These are phyloP conservation scores for Nemotelus pantherinus DNA, from an alignment of 2,888 invertebrate genomes.

Conservation along the genomic window DNA sequence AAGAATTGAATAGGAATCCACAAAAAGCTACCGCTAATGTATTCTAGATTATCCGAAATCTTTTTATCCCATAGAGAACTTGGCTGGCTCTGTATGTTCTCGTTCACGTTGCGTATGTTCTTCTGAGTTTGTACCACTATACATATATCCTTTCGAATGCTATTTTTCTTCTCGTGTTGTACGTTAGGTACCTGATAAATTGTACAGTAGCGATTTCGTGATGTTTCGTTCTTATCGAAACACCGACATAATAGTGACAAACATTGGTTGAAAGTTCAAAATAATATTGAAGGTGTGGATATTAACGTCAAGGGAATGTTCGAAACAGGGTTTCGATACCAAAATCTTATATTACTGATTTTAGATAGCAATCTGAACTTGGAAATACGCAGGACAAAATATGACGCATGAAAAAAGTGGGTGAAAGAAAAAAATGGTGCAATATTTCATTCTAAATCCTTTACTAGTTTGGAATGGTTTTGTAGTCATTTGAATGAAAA, in stretches of 20 bases:
- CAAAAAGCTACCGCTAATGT: constrained; percentile 66
- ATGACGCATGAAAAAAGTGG: no score
- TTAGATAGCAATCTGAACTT: no score
- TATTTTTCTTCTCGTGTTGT: constrained; percentile 17
- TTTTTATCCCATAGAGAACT: constrained; percentile 52
- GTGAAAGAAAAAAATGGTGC: no score
- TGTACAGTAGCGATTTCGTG: constrained; percentile 35
- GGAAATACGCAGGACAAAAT: no score
- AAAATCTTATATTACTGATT: no score
- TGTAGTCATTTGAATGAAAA: no score
- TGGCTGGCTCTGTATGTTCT: constrained; percentile 45
- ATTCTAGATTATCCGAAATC: constrained; percentile 65
- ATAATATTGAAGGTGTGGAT: constrained; percentile 18
- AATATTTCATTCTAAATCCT: no score
- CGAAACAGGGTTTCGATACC: neutral
- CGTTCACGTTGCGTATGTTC: neutral
- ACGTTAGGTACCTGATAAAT: constrained; percentile 31
- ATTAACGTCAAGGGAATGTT: constrained; percentile 10
- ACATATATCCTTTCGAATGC: neutral
- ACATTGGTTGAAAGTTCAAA: constrained; percentile 29
- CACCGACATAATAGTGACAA: constrained; percentile 33
- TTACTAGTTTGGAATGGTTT: no score
- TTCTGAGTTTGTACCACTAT: neutral
- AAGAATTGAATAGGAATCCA: constrained; percentile 66
- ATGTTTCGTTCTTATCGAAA: constrained; percentile 37